These are phyloP conservation scores for Cisticola juncidis DNA, from an alignment of 2,113 vertebrate genomes.

Conservation along the genomic window DNA sequence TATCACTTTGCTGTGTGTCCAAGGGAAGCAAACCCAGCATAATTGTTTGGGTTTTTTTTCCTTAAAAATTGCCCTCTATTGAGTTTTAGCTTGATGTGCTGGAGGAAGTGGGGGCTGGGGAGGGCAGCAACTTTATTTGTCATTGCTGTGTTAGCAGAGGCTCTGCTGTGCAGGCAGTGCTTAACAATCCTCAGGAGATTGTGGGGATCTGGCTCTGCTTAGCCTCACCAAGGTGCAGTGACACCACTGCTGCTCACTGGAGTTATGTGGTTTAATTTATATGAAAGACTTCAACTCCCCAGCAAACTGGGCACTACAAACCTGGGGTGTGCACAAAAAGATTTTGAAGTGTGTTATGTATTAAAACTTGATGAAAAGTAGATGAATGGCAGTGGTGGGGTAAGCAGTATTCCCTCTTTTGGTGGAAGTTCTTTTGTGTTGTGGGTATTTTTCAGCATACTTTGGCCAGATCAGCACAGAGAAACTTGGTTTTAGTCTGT, in stretches of 20 bases:
- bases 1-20: background rate
- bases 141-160: background rate
- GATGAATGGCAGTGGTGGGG: background rate
- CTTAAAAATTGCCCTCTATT: background rate
- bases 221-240: background rate
- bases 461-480: background rate
- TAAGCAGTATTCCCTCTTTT: background rate
- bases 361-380: background rate
- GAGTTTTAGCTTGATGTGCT: background rate
- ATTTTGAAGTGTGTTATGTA: background rate
- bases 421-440: background rate
- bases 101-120: background rate
- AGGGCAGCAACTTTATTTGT: background rate
- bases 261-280: background rate
- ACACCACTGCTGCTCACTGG: background rate
- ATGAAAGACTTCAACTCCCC: background rate
- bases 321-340: background rate
- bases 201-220: background rate
- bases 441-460: background rate
- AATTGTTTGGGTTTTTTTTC: background rate
- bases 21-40: background rate
- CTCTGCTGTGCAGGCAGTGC: background rate
- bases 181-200: background rate
- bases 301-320: background rate
- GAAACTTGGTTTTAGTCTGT: background rate